Evolutionary conservation across 2,888 invertebrate species (phyloP).

Genomic region (Choreutis nemorana): DNA sequence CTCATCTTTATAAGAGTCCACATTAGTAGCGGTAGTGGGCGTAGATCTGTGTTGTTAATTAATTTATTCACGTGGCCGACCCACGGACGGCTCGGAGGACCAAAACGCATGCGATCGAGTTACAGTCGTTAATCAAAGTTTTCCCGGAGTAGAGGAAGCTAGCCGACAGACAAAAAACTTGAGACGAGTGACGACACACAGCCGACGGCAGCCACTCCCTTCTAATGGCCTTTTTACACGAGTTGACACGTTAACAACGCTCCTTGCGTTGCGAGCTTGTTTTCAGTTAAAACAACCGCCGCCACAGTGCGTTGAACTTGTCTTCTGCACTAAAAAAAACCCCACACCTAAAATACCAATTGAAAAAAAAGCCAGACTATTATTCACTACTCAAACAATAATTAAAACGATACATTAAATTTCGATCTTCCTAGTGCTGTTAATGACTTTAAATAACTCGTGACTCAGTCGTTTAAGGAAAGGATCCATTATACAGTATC

Average conservation of each 20-base stretch:
- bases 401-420: conserved; percentile 32
- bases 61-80: conserved; percentile 36
- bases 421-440: conserved; percentile 18
- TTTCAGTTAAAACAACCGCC: conserved; percentile 19
- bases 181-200: conserved; percentile 26
- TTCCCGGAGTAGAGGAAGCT: conserved; percentile 27
- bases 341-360: conserved; percentile 16
- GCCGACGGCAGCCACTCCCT: conserved; percentile 14
- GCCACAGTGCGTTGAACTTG: conserved; percentile 18
- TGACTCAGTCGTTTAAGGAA: conserved; percentile 38
- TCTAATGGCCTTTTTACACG: conserved; percentile 21
- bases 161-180: conserved; percentile 33
- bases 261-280: conserved; percentile 21
- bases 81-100: conserved; percentile 23
- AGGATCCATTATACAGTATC: conserved; percentile 26
- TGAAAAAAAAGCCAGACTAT: conserved; percentile 23
- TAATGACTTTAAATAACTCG: conserved; percentile 5
- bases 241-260: conserved; percentile 24
- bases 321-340: conserved; percentile 9
- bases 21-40: conserved; percentile 23
- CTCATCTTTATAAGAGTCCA: conserved; percentile 26
- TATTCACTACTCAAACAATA: conserved; percentile 40
- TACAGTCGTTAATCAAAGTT: conserved; percentile 50
- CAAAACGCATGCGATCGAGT: conserved; percentile 36
- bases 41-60: conserved; percentile 26